These are phyloP conservation scores for Dolichopus griseipennis DNA, from an alignment of 2,888 invertebrate species.

Conservation along the genomic window DNA sequence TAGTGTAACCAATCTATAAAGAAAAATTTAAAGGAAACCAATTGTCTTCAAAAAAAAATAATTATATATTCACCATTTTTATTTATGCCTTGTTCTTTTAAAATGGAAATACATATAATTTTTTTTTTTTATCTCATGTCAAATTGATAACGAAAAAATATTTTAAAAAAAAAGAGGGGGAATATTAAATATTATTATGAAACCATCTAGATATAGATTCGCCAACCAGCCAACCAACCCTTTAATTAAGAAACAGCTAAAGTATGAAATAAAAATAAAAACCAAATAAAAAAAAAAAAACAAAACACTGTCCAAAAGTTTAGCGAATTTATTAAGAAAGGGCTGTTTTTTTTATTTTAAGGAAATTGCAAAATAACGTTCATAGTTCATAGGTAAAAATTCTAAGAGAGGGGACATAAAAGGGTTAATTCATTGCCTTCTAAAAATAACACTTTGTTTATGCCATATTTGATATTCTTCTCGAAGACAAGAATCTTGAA, in stretches of 20 bases:
- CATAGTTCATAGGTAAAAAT: too few species aligned
- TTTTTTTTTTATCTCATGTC: not conserved
- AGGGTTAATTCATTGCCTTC: not conserved
- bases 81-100: not conserved
- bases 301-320: not conserved
- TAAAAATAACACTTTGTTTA: not conserved
- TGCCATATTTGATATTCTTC: not conserved
- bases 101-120: not conserved
- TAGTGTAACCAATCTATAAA: too few species aligned
- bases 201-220: not conserved
- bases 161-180: not conserved
- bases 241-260: not conserved
- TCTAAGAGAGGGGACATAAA: not conserved
- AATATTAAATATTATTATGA: not conserved
- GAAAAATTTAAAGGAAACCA: too few species aligned
- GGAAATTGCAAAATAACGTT: not conserved
- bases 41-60: too few species aligned
- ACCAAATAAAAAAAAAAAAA: not conserved
- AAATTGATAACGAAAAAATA: not conserved
- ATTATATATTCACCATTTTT: not conserved
- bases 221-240: not conserved
- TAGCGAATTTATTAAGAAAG: not conserved
- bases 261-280: too few species aligned
- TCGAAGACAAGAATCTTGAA: not conserved
- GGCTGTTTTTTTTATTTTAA: not conserved